phyloP scores from a whole-genome alignment of 2,797 vertebrate genomes.

The Threskiornis aethiopicus region DNA sequence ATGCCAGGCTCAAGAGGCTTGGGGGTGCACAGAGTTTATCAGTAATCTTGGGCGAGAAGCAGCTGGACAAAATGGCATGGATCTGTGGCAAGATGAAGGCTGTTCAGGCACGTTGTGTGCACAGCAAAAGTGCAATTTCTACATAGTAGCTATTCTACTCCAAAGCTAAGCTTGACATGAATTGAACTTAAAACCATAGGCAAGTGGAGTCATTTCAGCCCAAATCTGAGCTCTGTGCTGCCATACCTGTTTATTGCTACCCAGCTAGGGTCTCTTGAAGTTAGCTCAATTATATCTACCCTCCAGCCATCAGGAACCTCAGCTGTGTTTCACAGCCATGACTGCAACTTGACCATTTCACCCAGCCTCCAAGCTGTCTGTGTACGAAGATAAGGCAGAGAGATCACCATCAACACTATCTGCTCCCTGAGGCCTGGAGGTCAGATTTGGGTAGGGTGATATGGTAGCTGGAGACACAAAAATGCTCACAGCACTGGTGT shows the following conservation, averaged over 20 bases:
- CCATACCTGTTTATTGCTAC: neutral
- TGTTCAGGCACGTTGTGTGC: neutral
- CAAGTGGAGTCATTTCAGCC: neutral
- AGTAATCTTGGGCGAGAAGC: neutral
- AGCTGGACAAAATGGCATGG: fast-evolving
- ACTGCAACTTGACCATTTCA: neutral
- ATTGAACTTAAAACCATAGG: neutral
- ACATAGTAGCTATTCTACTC: neutral
- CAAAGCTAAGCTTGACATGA: neutral
- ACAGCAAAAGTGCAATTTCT: neutral
- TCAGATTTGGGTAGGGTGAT: neutral
- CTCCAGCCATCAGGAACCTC: neutral
- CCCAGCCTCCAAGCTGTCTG: neutral
- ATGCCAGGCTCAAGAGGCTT: neutral
- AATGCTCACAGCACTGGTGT: neutral
- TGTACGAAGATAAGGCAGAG: neutral
- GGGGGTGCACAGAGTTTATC: neutral
- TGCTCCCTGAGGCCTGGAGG: neutral
- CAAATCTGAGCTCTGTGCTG: neutral
- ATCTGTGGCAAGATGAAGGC: neutral
- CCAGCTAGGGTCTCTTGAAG: neutral
- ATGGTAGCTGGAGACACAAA: neutral
- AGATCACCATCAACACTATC: neutral
- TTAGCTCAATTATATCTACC: neutral
- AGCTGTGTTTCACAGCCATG: neutral